Base-by-base conservation (phyloP, 2,888 invertebrate species). In the Ellobium chinense region DNA sequence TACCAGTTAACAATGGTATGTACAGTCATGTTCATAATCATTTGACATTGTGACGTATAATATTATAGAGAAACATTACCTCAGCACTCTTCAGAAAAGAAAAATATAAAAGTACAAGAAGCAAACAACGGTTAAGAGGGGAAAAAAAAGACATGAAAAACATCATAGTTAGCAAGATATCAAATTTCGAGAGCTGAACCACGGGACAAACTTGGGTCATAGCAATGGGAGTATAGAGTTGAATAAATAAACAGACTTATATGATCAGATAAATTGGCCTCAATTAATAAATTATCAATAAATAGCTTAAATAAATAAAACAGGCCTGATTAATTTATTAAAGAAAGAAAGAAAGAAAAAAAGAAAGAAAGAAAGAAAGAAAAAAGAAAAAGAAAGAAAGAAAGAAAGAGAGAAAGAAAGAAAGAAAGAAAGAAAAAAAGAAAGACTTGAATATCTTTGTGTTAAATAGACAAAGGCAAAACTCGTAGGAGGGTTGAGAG, bases 121-220 rank as follows among this genome's bases (percentile, higher is more conserved):
- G 31, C 14, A 34, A 34, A 65, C 18, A 27, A 65, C 7, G 27
- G 9, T 7, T 24, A 65, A 27, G 7, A 65, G 65, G 9, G 34
- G 65, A 65, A 18, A 27, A 65, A 65, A 27, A 29, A 65, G 65
- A n/a, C n/a, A n/a, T n/a, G 9, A 65, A 27, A 65, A 65, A 31
- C 18, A 65, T 14, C 5, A 29, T 14, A 12, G n/a, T 27, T 31
- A 65, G 34, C 18, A 31, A 34, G 18, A 65, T 9, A 31, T 46
- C 18, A 12, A 46, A 18, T 46, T 18, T 18, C n/a, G 18, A 18
- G 18, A 7, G 46, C 46, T 46, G 46, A 18, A 18, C 9, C 46
- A 46, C 18, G n/a, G n/a, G 46, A 46, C 46, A 46, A 46, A 46
- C 46, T 46, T 7, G 7, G 46, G 7, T 46, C 9, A 12, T 46